A percentile compares a stretch with the other conserved stretches of the same genome.
Conservation (phyloP, 1,140 invertebrate genomes). For the Pachypeltis micranthus region DNA sequence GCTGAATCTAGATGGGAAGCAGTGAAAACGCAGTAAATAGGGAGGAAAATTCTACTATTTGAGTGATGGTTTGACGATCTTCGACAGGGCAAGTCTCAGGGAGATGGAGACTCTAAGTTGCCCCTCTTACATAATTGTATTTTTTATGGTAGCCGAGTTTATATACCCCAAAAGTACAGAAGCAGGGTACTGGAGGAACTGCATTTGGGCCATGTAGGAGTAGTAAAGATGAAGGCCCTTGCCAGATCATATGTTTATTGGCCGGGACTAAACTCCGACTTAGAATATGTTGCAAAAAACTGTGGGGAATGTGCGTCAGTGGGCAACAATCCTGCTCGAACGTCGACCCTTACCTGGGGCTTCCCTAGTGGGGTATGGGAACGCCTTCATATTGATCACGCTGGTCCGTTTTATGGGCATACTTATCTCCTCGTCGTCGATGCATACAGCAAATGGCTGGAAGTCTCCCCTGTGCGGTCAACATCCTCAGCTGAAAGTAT, state of each 20-base stretch:
- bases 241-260: slow-evolving; percentile 35
- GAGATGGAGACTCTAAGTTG: slow-evolving; percentile 1
- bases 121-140: neutral
- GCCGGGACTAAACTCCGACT: slow-evolving; percentile 29
- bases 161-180: neutral
- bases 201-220: slow-evolving; percentile 40
- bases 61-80: too few relatives aligned
- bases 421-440: slow-evolving; percentile 34
- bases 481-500: neutral
- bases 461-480: neutral
- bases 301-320: slow-evolving; percentile 24
- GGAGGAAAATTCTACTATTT: too few relatives aligned
- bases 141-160: neutral
- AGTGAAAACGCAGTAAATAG: too few relatives aligned
- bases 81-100: too few relatives aligned
- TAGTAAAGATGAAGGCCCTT: slow-evolving; percentile 40
- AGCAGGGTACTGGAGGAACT: neutral
- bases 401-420: slow-evolving; percentile 29
- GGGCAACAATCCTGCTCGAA: neutral
- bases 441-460: slow-evolving; percentile 23
- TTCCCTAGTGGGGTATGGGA: slow-evolving; percentile 31
- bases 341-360: neutral
- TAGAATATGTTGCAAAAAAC: slow-evolving; percentile 25
- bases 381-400: slow-evolving; percentile 36
- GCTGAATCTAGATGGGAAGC: too few relatives aligned